Evolutionary conservation across 2,888 invertebrate species (phyloP).

Genomic region (Zeuzera pyrina): DNA sequence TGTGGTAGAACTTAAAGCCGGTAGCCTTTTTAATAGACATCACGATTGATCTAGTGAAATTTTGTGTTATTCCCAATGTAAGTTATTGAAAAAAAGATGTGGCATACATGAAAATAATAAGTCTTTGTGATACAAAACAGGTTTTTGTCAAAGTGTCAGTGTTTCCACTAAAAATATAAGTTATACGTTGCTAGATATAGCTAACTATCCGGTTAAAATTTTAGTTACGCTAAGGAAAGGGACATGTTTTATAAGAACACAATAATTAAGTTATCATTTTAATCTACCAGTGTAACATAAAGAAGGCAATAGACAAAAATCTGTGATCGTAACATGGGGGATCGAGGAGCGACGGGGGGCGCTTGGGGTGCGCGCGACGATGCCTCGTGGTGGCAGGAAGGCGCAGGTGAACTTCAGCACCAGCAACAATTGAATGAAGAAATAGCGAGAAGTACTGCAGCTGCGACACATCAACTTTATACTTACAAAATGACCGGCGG

Average conservation of each 20-base stretch:
- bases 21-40: slow-evolving; percentile 43
- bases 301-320: slow-evolving; percentile 61
- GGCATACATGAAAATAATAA: slow-evolving; percentile 32
- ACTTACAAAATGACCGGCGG: slow-evolving; percentile 90
- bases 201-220: background rate
- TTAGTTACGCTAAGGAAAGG: slow-evolving; percentile 21
- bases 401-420: slow-evolving; percentile 60
- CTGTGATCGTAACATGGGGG: slow-evolving; percentile 63
- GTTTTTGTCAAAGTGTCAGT: slow-evolving; percentile 30
- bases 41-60: slow-evolving; percentile 21
- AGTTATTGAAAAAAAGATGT: slow-evolving; percentile 30
- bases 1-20: slow-evolving; percentile 58
- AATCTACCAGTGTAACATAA: slow-evolving; percentile 40
- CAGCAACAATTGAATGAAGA: slow-evolving; percentile 55
- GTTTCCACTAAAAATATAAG: slow-evolving; percentile 21
- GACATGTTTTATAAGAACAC: slow-evolving; percentile 43
- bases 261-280: slow-evolving; percentile 34
- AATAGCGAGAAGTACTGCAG: slow-evolving; percentile 57
- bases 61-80: slow-evolving; percentile 30
- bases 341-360: slow-evolving; percentile 70
- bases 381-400: slow-evolving; percentile 70
- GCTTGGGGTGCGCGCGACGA: slow-evolving; percentile 74
- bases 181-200: background rate
- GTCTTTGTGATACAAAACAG: slow-evolving; percentile 53
- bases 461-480: slow-evolving; percentile 80